Percentiles rank a stretch among this genome's conserved stretches.
phyloP scores from a whole-genome alignment of 2,888 invertebrate species.

The Glaucopsyche alexis region DNA sequence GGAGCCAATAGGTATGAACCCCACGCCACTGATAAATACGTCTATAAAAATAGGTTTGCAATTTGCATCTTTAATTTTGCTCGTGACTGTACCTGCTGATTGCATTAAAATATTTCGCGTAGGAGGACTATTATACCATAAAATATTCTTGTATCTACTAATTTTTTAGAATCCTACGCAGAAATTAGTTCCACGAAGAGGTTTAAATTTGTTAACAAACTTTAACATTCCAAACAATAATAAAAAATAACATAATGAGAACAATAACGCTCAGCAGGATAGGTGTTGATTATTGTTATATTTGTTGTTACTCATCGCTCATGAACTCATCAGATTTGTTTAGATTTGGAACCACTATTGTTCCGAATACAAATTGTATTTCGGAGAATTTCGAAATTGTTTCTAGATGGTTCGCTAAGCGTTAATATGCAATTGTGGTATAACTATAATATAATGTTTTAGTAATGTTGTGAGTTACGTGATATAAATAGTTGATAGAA shows the following conservation, averaged over 20 bases:
- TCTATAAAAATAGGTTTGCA: too few species aligned
- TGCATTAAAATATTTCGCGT: neutral
- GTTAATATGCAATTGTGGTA: neutral
- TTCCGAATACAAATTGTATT: neutral
- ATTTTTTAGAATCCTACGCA: constrained; percentile 3
- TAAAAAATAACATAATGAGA: neutral
- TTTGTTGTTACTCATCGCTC: neutral
- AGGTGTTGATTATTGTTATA: neutral
- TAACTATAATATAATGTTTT: neutral
- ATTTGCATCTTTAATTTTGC: too few species aligned
- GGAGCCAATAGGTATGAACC: too few species aligned
- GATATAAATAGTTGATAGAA: too few species aligned
- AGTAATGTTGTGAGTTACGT: neutral
- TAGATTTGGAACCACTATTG: neutral
- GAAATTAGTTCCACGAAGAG: constrained; percentile 1
- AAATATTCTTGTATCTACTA: neutral
- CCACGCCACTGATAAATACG: too few species aligned
- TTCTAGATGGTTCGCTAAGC: neutral
- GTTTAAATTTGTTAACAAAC: neutral
- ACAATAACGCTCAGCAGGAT: neutral
- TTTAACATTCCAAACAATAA: neutral
- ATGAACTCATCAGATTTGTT: constrained; percentile 10
- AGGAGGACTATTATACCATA: constrained; percentile 4
- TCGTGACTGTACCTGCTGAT: neutral
- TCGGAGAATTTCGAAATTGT: neutral